Base-by-base conservation (phyloP, 2,888 invertebrate species). In the Yponomeuta evonymella region DNA sequence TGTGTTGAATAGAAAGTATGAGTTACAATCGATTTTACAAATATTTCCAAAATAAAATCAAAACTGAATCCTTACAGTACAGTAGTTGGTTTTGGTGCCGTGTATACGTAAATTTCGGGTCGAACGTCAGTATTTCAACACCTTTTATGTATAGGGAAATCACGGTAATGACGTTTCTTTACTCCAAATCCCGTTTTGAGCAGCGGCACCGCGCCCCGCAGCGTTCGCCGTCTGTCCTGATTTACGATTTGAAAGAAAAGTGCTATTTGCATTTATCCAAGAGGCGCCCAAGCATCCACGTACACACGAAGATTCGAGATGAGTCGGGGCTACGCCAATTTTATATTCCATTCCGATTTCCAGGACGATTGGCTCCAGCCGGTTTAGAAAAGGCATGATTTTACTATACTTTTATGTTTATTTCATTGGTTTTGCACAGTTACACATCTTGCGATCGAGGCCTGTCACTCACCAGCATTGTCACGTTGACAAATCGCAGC, bases 181-280 rank as follows among this genome's bases (percentile, higher is more conserved):
- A 51, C 51, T 51, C 51, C 10, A 51, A 51, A 51, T 51, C 30
- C 58, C 33, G 48, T 70, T 72, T 43, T 71, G 72, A 70, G 75
- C 75, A 75, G 72, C 72, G 76, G 75, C 71, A 73, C 73, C 83
- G 79, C 65, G 65, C 29, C 30, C 29, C 43, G 4, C 4, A 43
- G 67, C 67, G 67, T 43, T 67, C n/a, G 11, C 67, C 36, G n/a
- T 36, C 36, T 81, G 78, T 75, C 82, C 80, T 83, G 85, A 85
- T 83, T 83, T 83, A 81, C 83, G 85, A 83, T 81, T 81, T 79
- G 78, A 77, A 77, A 74, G 76, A 75, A 77, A 78, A 78, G 75
- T 77, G 78, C 76, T 80, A 81, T 79, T 81, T 78, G 80, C 76
- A 76, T 79, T 81, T 73, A 74, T 75, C 75, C 78, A 81, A 79